Base-by-base conservation (phyloP, 2,113 vertebrate genomes). In the Thymallus thymallus region DNA sequence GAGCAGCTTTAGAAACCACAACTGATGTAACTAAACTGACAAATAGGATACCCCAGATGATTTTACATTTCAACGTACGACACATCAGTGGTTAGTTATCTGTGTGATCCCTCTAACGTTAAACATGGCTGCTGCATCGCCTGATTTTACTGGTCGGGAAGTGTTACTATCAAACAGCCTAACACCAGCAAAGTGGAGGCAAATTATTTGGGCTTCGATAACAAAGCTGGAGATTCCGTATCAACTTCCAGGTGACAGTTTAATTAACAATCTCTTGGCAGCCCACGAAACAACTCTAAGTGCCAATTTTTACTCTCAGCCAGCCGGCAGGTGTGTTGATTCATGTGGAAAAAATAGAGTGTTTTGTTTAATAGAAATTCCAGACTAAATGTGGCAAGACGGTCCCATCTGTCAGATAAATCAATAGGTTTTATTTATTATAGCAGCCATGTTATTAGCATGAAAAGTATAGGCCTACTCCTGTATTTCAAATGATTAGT, bases 201-300 rank as follows among this genome's bases (percentile, higher is more conserved):
- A 89, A 91, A 91, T 91, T 89, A 88, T 90, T 88, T 72, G 87
- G 85, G 86, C 83, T 88, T 80, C 82, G 87, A 88, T 90, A 92
- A 87, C 84, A 85, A 87, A 92, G 85, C 88, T 88, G 87, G 86
- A 88, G 88, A 89, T 90, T 88, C 88, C 87, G 85, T 92, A 91
- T 92, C 88, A 85, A 88, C 88, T 90, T 90, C 79, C 86, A 92
- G 88, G 90, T 91, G 91, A 93, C 91, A 92, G 87, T 91, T 93
- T 94, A 93, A 93, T 93, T 93, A 93, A 92, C 90, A 88, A 87
- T 90, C 88, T 83, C 84, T 84, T 89, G 86, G 89, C 88, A 88
- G 86, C 35, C 75, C 85, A 86, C 87, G 76, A 84, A 84, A 90
- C 88, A 87, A 92, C 88, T 90, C 84, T 90, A 91, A 91, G 88